Percentiles rank a stretch among this genome's conserved stretches.
Conservation (phyloP, 2,113 vertebrate species). For the Sigmodon hispidus region DNA sequence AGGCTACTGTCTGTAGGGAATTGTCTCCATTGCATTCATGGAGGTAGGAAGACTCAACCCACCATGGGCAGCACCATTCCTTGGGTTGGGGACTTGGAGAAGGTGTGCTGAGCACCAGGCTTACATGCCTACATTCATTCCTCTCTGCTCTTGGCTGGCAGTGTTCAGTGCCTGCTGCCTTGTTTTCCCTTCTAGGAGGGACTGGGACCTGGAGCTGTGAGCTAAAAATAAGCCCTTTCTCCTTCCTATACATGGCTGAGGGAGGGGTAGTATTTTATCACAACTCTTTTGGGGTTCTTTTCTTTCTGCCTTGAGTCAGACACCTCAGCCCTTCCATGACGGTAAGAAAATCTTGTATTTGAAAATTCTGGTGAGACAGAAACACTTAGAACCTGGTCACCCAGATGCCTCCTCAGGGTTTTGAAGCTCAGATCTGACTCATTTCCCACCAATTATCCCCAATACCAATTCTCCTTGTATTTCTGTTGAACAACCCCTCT, state of each 20-base stretch:
- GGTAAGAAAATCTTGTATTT: background rate
- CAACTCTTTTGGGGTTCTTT: background rate
- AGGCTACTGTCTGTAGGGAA: background rate
- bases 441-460: background rate
- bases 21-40: background rate
- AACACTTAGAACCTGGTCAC: background rate
- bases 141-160: background rate
- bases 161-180: background rate
- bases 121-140: background rate
- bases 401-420: background rate
- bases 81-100: background rate
- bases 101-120: background rate
- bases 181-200: background rate
- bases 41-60: background rate
- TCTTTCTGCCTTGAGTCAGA: conserved; percentile 14
- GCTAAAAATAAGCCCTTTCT: background rate
- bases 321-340: background rate
- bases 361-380: background rate
- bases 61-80: background rate
- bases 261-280: background rate
- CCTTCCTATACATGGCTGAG: background rate
- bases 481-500: background rate
- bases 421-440: background rate
- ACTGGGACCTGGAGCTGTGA: background rate
- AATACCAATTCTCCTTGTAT: background rate